Percentiles rank a stretch among this genome's conserved stretches.
Conservation (phyloP, 2,113 vertebrate genomes). For the Phalacrocorax aristotelis region DNA sequence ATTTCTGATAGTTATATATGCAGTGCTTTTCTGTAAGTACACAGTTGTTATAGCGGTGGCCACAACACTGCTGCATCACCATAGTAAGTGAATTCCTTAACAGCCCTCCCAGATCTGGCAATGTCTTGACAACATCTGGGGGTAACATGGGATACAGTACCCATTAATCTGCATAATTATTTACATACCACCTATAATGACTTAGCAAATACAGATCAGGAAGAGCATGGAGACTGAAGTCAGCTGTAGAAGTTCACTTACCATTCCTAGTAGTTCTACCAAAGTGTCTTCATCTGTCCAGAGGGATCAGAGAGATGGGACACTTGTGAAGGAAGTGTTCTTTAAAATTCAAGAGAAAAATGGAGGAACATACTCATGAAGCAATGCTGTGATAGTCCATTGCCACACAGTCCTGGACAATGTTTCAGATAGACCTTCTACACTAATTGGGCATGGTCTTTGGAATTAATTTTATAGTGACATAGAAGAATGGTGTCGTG, state of each 20-base stretch:
- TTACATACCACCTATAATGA: background rate
- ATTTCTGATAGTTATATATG: background rate
- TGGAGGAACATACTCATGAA: background rate
- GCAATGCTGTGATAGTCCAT: background rate
- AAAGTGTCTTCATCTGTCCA: background rate
- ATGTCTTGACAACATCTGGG: background rate
- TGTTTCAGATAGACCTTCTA: background rate
- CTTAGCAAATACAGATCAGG: background rate
- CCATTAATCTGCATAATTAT: background rate
- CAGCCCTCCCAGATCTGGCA: background rate
- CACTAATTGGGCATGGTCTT: background rate
- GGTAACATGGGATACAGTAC: background rate
- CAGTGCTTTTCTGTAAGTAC: background rate
- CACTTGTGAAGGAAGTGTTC: background rate
- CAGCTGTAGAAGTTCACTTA: background rate
- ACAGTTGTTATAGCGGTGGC: background rate
- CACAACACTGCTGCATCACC: background rate
- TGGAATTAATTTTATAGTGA: background rate
- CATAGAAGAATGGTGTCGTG: fast-evolving
- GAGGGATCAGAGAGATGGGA: background rate
- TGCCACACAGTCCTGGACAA: background rate
- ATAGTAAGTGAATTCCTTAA: background rate
- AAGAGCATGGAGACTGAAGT: background rate
- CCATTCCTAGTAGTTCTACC: background rate
- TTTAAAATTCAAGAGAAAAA: background rate